A percentile compares a stretch with the other conserved stretches of the same genome.
phyloP scores from a whole-genome alignment of 2,797 vertebrate genomes.

The Schizopygopsis pylzovi region DNA sequence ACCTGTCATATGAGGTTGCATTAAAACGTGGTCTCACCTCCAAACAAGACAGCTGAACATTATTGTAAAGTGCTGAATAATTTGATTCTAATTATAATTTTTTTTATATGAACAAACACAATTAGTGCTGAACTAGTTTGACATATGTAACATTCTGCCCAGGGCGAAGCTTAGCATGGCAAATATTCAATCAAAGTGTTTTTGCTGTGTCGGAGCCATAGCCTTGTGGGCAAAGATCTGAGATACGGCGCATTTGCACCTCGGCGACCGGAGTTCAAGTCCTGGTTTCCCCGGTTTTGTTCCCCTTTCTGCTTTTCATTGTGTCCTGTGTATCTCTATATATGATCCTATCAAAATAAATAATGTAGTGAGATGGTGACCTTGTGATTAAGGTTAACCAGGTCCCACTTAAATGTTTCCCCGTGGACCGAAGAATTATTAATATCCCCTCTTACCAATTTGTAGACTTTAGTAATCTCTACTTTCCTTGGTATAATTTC shows the following conservation, averaged over 20 bases:
- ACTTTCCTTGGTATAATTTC: background rate
- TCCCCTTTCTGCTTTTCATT: background rate
- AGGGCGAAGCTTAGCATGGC: constrained; percentile 36
- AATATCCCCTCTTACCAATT: background rate
- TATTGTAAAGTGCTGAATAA: constrained; percentile 49
- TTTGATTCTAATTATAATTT: constrained; percentile 55
- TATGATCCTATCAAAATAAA: background rate
- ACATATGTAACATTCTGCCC: constrained; percentile 50
- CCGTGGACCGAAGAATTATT: background rate
- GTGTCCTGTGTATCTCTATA: background rate
- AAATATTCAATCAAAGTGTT: constrained; percentile 36
- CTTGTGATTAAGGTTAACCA: background rate
- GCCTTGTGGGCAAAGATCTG: background rate
- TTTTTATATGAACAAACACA: constrained; percentile 54
- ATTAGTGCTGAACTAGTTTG: constrained; percentile 61
- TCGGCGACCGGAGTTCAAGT: background rate
- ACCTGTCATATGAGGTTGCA: background rate
- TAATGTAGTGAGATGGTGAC: background rate
- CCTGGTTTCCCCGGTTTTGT: background rate
- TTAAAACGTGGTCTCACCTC: background rate
- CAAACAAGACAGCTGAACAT: constrained; percentile 29
- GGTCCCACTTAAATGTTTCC: background rate
- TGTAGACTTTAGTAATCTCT: background rate
- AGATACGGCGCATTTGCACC: background rate
- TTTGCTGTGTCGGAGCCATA: background rate